Base-by-base conservation (phyloP, 2,888 invertebrate genomes). In the Heliconius charithonia region DNA sequence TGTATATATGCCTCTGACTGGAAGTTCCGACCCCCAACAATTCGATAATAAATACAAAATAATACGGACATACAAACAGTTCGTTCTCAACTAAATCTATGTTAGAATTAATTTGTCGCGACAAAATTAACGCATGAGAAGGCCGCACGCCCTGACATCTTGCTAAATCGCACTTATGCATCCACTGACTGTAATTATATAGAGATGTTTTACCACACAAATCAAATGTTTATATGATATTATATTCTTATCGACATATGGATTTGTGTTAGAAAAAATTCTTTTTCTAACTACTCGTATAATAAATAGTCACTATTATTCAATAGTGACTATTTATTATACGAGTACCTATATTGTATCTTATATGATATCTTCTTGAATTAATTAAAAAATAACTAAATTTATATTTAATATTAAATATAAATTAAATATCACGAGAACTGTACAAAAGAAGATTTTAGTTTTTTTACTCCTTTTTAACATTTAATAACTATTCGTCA, bases 101-200 rank as follows among this genome's bases (percentile, higher is more conserved):
- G 85, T 88, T 83, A 83, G 91, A 92, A 93, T 93, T 94, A 94
- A 94, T 94, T 92, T 93, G 91, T 92, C 90, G 88, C 87, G 90
- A 89, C 90, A 86, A 92, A 93, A 92, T 93, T 92, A 93, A 94
- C 93, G 94, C 94, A 90, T 92, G 94, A 93, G 91, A 88, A 90
- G 91, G 85, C 85, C 90, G 89, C 89, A 88, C 88, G 87, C 88
- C 86, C 91, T 93, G 93, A 93, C 93, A 92, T 92, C 90, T 92
- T 90, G 89, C 88, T 92, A 92, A 93, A 93, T 91, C 92, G 89
- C 89, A 88, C 89, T 90, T 89, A 89, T 93, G 92, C 92, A 93
- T 89, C 86, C 77, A 63, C 59, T 63, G 41, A 9, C 13, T 45
- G 77, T 70, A 85, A 29, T 16, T 81, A 10, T 83, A 85, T 80